Conservation (phyloP, 1,140 invertebrate species). For the Epicauta chinensis region DNA sequence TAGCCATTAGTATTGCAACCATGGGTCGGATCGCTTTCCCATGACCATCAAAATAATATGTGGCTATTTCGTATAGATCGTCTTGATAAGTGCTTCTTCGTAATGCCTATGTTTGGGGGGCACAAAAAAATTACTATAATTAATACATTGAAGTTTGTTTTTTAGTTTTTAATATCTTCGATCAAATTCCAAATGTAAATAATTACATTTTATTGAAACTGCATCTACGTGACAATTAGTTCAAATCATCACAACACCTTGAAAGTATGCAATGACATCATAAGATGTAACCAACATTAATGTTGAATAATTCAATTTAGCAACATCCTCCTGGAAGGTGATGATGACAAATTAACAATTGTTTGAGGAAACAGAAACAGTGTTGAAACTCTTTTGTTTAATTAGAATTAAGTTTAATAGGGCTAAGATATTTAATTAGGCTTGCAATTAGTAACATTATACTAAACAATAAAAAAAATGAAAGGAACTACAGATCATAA, state of each 20-base stretch:
- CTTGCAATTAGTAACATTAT: too few relatives aligned
- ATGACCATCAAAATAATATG: conserved; percentile 95
- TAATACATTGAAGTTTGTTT: not conserved
- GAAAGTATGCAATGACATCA: not conserved
- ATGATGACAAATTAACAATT: not conserved
- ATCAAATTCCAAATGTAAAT: not conserved
- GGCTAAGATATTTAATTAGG: too few relatives aligned
- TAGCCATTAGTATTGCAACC: conserved; percentile 84
- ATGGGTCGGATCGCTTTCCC: conserved; percentile 92
- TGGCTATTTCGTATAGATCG: conserved; percentile 79
- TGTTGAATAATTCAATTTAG: conserved; percentile 1
- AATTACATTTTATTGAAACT: not conserved
- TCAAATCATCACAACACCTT: conserved; percentile 4
- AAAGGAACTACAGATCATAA: too few relatives aligned
- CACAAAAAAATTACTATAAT: not conserved
- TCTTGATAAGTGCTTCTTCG: conserved; percentile 68
- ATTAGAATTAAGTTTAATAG: too few relatives aligned
- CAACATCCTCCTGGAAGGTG: conserved; percentile 3
- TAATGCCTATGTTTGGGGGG: conserved; percentile 58
- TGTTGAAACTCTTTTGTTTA: too few relatives aligned
- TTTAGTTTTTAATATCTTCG: not conserved
- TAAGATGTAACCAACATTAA: too few relatives aligned
- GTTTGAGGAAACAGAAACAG: too few relatives aligned
- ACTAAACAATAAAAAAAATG: too few relatives aligned
- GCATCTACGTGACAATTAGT: not conserved